Base-by-base conservation (phyloP, 2,113 vertebrate genomes). In the Dendrocopos noguchii region DNA sequence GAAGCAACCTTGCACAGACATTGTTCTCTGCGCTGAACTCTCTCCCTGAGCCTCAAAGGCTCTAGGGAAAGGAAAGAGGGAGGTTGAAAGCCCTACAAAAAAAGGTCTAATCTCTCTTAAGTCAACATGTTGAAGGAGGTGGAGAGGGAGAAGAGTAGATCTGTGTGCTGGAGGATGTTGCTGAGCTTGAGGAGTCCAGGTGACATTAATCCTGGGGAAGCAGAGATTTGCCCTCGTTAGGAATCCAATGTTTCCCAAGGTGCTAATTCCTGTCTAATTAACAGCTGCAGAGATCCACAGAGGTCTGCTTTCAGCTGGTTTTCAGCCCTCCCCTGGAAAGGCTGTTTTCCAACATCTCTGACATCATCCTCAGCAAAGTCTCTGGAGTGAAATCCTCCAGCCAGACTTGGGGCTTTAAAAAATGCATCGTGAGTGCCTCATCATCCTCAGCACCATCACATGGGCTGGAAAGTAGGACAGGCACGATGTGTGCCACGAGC, bases 401-500 rank as follows among this genome's bases (percentile, higher is more conserved):
- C 80, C 76, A 90, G 82, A 42, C 28, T 39, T 10, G 36, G 56
- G 66, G 36, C 6, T 46, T 87, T 93, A 44, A 95, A 94, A 94
- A 95, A 91, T 87, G 73, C 93, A 87, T 93, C 0, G 31, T 0
- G 68, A 92, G 52, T 2, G 24, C 85, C 63, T 82, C 91, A 64
- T 47, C 91, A 64, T 47, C 85, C 52, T 24, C 81, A 44, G 36
- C 77, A 61, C 68, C 81, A 55, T 39, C 36, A 88, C 82, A 87
- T 31, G 90, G 82, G 75, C 78, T 46, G 81, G 78, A 95, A 95
- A 96, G 91, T 95, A 91, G 95, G 95, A 15, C 95, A 95, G 76
- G 85, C 80, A n/a, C 24, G 0, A 81, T 18, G 71, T 19, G 68
- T 1, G 60, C 64, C 80, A 24, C 5, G 4, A 2, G 1, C 46